These are phyloP conservation scores for Patiria miniata DNA, from an alignment of 35 echinoderm and acorn worm species.

Conservation along the genomic window DNA sequence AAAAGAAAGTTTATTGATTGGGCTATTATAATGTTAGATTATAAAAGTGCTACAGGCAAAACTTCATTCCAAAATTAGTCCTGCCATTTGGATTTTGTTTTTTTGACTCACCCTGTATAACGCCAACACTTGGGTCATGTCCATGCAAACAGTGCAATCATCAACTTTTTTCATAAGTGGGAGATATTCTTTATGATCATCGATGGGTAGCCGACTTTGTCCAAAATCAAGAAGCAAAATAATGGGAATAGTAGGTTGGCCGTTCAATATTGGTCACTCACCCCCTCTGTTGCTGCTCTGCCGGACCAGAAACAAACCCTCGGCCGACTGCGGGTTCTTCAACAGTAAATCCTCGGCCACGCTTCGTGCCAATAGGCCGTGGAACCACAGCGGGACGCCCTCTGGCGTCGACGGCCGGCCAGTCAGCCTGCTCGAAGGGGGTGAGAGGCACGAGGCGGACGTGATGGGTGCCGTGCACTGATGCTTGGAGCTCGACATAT, in stretches of 20 bases:
- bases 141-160: too few species aligned
- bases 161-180: too few species aligned
- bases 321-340: conserved; percentile 60
- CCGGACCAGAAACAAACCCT: conserved; percentile 84
- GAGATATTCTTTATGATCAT: too few species aligned
- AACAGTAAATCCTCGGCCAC: conserved; percentile 88
- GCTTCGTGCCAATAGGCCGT: conserved; percentile 77
- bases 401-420: conserved; percentile 18
- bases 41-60: too few species aligned
- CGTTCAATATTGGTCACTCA: neutral
- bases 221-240: conserved; percentile 3
- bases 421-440: neutral
- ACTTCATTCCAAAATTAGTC: too few species aligned
- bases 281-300: conserved; percentile 96
- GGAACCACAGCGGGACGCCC: conserved; percentile 86
- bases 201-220: too few species aligned
- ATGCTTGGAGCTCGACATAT: conserved; percentile 1
- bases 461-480: conserved; percentile 5
- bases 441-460: neutral
- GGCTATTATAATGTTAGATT: too few species aligned
- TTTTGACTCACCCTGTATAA: too few species aligned
- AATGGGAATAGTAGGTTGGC: neutral
- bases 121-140: too few species aligned
- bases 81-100: too few species aligned
- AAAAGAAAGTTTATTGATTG: too few species aligned